Evolutionary conservation across 1,140 invertebrate genomes (phyloP).

Genomic region (Bombus vancouverensis): DNA sequence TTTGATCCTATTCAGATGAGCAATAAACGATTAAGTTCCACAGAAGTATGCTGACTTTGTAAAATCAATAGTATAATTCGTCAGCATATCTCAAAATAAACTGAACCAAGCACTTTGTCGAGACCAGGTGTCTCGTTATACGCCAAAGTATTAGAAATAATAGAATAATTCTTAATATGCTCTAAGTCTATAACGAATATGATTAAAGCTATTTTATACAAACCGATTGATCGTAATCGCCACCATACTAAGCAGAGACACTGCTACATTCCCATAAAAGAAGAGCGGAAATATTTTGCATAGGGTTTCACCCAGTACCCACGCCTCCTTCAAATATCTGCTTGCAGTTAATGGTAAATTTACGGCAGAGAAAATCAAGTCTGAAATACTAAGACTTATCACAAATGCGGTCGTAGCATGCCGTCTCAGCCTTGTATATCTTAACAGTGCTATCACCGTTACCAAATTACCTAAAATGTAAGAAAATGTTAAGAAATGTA

Average conservation of each 20-base stretch:
- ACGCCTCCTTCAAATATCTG: constrained; percentile 90
- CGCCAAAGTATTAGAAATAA: not conserved
- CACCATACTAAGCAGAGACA: constrained; percentile 94
- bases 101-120: not conserved
- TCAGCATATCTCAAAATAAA: constrained; percentile 31
- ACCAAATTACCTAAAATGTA: constrained; percentile 89
- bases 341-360: constrained; percentile 93
- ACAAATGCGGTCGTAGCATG: constrained; percentile 95
- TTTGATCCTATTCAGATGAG: constrained; percentile 33
- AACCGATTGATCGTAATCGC: constrained; percentile 95
- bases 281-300: constrained; percentile 94
- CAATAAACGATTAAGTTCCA: constrained; percentile 15
- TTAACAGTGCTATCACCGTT: constrained; percentile 89
- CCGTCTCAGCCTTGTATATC: constrained; percentile 88
- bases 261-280: constrained; percentile 94
- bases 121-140: not conserved
- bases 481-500: not conserved
- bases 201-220: constrained; percentile 43
- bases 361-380: constrained; percentile 92
- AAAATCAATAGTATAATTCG: not conserved
- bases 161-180: not conserved
- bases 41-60: constrained; percentile 9
- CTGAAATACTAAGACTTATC: constrained; percentile 92
- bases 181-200: not conserved
- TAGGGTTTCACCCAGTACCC: constrained; percentile 90